Evolutionary conservation across 2,888 invertebrate genomes (phyloP), one percentile per base, ranked within the genome.

Genomic region (Lepeophtheirus nordmannii): DNA sequence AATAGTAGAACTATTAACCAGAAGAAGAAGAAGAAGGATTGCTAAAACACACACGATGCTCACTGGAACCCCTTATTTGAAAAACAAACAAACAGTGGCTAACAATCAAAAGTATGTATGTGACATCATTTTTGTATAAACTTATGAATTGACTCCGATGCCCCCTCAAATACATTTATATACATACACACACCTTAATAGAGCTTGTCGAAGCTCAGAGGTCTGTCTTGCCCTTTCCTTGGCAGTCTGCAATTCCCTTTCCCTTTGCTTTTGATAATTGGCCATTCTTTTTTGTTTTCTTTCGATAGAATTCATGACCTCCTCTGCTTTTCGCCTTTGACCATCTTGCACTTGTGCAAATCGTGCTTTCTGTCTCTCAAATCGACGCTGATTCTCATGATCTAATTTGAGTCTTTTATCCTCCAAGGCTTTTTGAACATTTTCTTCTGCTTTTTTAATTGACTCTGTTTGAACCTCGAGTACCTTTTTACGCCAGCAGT

Each of bases 401-500:
- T 23, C 60, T 30, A 37, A 20, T 30, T 30, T 22, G 60, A 10
- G 60, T 10, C 38, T 22, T 23, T 30, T 23, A 1, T 60, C 37
- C 2, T 23, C 30, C 23, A 60, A 30, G 37, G 30, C 11, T 7
- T 60, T 60, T 10, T 17, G 30, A 23, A 38, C 60, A 10, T 37
- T 60, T 37, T 60, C 60, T 60, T 60, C 60, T 9, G 60, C 60
- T 30, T 14, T 22, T 10, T 14, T 20, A 37, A 60, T 14, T 20
- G 60, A 60, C 38, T 60, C 60, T 17, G 22, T 60, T 37, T 60
- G 60, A 38, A 60, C 60, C 37, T 23, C 60, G 1, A 60, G 23
- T 23, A 60, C 60, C 60, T 60, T 23, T 37, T 30, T 60, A 12
- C 60, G 60, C 60, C 60, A 60, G 38, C 17, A 23, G 60, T 20